Evolutionary conservation across 2,888 invertebrate species (phyloP), one percentile per base, ranked within the genome.

Genomic region (Pycnomerus fuliginosus): DNA sequence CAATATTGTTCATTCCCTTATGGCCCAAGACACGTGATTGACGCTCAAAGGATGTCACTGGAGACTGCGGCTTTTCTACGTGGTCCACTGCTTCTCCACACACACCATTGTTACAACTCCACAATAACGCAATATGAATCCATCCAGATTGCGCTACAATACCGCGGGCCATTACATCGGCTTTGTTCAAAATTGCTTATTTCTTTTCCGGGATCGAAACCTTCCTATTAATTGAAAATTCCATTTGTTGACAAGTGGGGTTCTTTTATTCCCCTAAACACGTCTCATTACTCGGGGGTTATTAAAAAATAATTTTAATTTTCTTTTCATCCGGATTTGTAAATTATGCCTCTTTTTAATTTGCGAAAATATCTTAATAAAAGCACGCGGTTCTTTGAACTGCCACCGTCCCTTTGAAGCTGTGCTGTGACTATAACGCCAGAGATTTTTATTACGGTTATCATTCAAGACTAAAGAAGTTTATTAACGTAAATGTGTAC

Each of bases 111-210:
- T 50, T 48, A 38, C 39, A 38, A 48, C 42, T 25, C 35, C 44
- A 50, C 44, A 50, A 50, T 50, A 41, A 41, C 50, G 48, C 44
- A 50, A 50, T 48, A 44, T 48, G 47, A 48, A 41, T 44, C 48
- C 44, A 16, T 22, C 44, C 34, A 41, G 44, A 48, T 50, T 50
- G 44, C 28, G 47, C 41, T 50, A 50, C 50, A 47, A 50, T 50
- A 47, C 44, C 44, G 37, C 44, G 31, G 38, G 48, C 48, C 48
- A 50, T 50, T 50, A 44, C 44, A 31, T 20, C 29, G 44, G 48
- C 41, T 48, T 48, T 50, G 48, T 50, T 47, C 44, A 30, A 48
- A 44, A 50, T 44, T 44, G 50, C 50, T 48, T 44, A 44, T 50
- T 50, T 44, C 35, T 44, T 44, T 42, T 28, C 44, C 17, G 36